Conservation (phyloP, 2,113 vertebrate species). For the Chlorodrepanis virens region DNA sequence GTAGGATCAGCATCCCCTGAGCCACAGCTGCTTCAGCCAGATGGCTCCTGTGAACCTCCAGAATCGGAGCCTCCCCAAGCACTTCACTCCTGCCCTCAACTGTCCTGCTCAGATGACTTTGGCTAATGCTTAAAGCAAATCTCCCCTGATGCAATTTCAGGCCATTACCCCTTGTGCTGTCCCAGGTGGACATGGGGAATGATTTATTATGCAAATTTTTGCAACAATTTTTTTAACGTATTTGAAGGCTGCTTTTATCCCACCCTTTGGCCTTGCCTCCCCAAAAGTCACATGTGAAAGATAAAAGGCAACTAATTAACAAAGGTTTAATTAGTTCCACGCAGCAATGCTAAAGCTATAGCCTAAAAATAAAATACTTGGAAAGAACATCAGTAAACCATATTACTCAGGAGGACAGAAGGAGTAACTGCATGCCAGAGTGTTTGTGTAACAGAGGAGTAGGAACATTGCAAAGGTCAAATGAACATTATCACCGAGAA, state of each 20-base stretch:
- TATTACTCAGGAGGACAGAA: conserved; percentile 42
- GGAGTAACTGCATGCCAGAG: neutral
- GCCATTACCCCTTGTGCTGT: neutral
- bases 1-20: neutral
- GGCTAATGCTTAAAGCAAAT: conserved; percentile 39
- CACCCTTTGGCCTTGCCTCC: neutral
- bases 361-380: conserved; percentile 54
- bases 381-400: conserved; percentile 43
- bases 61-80: neutral
- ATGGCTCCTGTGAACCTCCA: neutral
- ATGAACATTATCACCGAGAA: conserved; percentile 2
- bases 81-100: neutral
- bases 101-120: conserved; percentile 4
- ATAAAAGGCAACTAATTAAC: conserved; percentile 46
- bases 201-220: neutral
- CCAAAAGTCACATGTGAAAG: conserved; percentile 18
- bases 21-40: neutral
- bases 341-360: conserved; percentile 13
- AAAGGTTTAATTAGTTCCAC: conserved; percentile 37
- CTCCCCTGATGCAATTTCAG: conserved; percentile 12
- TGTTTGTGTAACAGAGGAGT: conserved; percentile 7
- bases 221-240: neutral
- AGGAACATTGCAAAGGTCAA: conserved; percentile 35
- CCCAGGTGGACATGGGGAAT: neutral
- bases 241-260: conserved; percentile 10